Conservation (phyloP, 2,113 vertebrate species). For the Istiophorus platypterus region DNA sequence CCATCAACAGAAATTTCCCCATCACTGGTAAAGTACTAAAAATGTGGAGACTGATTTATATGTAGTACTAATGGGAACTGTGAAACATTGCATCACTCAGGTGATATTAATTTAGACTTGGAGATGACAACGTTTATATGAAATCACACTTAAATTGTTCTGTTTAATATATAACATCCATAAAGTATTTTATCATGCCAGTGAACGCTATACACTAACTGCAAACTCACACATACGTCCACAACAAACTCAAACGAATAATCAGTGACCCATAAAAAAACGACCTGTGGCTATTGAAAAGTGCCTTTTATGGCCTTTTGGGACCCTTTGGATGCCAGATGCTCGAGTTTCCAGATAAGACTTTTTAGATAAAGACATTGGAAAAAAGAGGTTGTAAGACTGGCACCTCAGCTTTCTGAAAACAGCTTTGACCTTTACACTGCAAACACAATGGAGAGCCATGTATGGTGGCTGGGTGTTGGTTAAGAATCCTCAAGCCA, state of each 20-base stretch:
- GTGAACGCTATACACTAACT: not conserved
- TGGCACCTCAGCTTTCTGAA: conserved; percentile 26
- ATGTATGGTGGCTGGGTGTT: too few relatives aligned
- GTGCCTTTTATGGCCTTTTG: conserved; percentile 18
- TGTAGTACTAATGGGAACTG: conserved; percentile 12
- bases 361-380: conserved; percentile 58
- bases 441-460: conserved; percentile 37
- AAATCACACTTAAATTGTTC: not conserved
- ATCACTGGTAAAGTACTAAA: conserved; percentile 4
- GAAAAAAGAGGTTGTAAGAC: conserved; percentile 28
- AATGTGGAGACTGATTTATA: not conserved
- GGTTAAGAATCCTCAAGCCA: conserved; percentile 52
- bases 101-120: not conserved
- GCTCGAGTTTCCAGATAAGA: conserved; percentile 55
- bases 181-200: not conserved
- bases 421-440: conserved; percentile 64
- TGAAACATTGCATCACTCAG: conserved; percentile 4
- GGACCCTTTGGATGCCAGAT: conserved; percentile 30
- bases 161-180: not conserved
- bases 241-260: conserved; percentile 4
- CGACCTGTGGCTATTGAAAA: conserved; percentile 37
- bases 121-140: not conserved
- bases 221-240: not conserved
- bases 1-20: not conserved
- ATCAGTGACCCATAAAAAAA: conserved; percentile 30